Evolutionary conservation across 2,888 invertebrate genomes (phyloP), one percentile per base, ranked within the genome.

Genomic region (Lochmaea capreae): DNA sequence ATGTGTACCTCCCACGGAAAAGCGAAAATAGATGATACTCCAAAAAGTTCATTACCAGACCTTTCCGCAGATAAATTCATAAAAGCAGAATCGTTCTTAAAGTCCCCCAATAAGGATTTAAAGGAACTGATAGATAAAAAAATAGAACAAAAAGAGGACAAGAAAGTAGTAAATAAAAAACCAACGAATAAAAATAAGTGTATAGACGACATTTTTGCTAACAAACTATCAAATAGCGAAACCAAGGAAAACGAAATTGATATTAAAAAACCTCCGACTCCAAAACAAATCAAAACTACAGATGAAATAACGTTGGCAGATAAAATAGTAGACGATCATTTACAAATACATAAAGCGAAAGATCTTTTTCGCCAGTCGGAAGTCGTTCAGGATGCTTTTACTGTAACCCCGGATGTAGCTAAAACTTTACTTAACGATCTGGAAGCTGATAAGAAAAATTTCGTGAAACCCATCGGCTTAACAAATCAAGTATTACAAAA

Each of bases 401-500:
- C 74, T 39, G 65, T 72, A 10, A 62, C 72, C 10, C 66, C 78
- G 18, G 81, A 80, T 18, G 46, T 77, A 16, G 62, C 73, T n/a
- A 81, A 81, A 73, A 74, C 76, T 6, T 65, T 74, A 16, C 54
- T 78, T 8, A 76, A 73, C 59, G 80, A 80, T 22, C 73, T 79
- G 5, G 81, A 82, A n/a, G 52, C 67, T 1, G 81, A 81, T 62
- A 80, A 78, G 61, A 78, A 78, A 74, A 79, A 84, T 76, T 77
- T 78, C 26, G 65, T 79, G 39, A 76, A 81, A 75, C 76, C 80
- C 3, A 22, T 74, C 11, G 76, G 78, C 11, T 12, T 78, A 18
- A 75, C 75, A 4, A 78, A 78, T 26, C 80, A 81, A 73, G 80
- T 79, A 18, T 88, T 87, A 79, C 88, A 90, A 12, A 91, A 89